Conservation (phyloP, 2,797 vertebrate species). For the Acanthiza pusilla region DNA sequence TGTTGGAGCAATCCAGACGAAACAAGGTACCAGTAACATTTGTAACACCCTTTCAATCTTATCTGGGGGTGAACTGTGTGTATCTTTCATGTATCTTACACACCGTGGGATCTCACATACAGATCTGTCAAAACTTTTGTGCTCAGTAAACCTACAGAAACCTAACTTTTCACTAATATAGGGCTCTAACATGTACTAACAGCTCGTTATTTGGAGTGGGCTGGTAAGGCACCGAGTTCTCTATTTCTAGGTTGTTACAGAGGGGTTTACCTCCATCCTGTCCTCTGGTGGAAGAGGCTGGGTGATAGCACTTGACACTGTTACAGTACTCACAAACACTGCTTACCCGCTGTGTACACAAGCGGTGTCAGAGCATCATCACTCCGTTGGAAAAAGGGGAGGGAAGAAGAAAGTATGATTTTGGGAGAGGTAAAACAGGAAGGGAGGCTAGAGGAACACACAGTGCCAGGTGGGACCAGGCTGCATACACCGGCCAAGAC, state of each 20-base stretch:
- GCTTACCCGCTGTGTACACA: not conserved
- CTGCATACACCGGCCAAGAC: accelerated
- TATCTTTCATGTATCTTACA: too few relatives aligned
- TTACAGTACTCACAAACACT: not conserved
- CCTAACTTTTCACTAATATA: not conserved
- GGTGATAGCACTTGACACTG: not conserved
- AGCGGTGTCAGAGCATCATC: not conserved
- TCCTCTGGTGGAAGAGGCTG: not conserved
- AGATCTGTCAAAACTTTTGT: not conserved
- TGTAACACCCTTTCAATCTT: not conserved
- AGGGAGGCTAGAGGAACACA: not conserved
- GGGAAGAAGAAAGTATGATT: not conserved
- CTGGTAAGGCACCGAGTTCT: not conserved
- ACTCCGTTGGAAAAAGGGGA: accelerated
- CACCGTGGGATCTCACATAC: not conserved
- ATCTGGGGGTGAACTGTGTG: not conserved
- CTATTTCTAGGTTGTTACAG: not conserved
- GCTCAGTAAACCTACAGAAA: not conserved
- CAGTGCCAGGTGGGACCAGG: accelerated
- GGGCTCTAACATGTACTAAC: not conserved
- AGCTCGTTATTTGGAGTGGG: not conserved
- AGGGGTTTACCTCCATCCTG: not conserved
- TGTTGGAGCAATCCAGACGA: not conserved
- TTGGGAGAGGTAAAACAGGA: not conserved
- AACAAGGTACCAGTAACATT: not conserved